Evolutionary conservation across 2,888 invertebrate species (phyloP), one percentile per base, ranked within the genome.

Genomic region (Nipponacmea schrenckii): DNA sequence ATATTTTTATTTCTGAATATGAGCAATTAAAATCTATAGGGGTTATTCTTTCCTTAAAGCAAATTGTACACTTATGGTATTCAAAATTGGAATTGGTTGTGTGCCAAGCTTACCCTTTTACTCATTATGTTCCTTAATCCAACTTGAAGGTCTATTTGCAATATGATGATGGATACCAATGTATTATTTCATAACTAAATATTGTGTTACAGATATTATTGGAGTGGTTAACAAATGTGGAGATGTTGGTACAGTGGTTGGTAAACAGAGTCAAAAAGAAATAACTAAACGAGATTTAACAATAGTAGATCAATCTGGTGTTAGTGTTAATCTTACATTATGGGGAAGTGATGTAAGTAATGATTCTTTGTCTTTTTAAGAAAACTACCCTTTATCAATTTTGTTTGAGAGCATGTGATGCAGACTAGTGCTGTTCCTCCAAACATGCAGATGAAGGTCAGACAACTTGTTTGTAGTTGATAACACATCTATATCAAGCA

Each of bases 281-380:
- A 90, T 98, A 69, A 94, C 93, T 81, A 99, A 99, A 87, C 92
- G 96, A 70, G 98, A 98, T 78, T 83, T 98, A 5, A 92, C 92
- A 3, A 87, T 99, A 5, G 94, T 98, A 0, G 99, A 99, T 89
- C 92, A 93, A 74, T 93, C 95, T 20, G 93, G 93, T 70, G 92
- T 93, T 56, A 93, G 93, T 74, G 93, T 94, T 86, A 90, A 90
- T n/a, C 86, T 98, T 4, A 97, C 97, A 0, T 88, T 99, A 0
- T 99, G 99, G 99, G 96, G 95, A 3, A 91, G 91, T 46, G 94
- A 90, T 69, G 89, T 86, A 77, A 75, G 85, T 80, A 17, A 4
- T 17, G 31, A 20, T 39, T 39, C 4, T 10, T 39, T 39, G 4
- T 69, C 17, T 44, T 24, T 39, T 62, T 1, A 12, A 46, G 2